Conservation (phyloP, 1,140 invertebrate species). For the Macrotrachela quadricornifera region DNA sequence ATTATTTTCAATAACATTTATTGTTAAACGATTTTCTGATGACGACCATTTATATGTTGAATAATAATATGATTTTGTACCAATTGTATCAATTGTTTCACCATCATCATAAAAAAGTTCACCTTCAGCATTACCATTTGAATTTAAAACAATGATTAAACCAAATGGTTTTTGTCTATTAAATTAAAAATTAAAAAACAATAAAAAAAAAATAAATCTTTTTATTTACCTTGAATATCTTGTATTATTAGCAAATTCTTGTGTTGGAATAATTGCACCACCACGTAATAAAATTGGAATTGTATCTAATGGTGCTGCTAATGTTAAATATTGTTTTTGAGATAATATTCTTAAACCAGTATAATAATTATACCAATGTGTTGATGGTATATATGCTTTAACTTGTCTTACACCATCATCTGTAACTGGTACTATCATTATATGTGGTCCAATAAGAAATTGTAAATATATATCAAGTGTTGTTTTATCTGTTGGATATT, state of each 20-base stretch:
- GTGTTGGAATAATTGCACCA: slow-evolving; percentile 27
- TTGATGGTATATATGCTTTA: slow-evolving; percentile 25
- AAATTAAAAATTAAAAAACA: no score
- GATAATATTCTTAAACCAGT: slow-evolving; percentile 11
- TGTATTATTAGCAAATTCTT: slow-evolving; percentile 24
- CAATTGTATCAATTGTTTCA: background rate
- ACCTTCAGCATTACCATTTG: background rate
- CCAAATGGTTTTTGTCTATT: background rate
- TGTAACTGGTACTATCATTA: slow-evolving; percentile 51
- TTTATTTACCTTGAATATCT: background rate
- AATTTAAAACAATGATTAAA: background rate
- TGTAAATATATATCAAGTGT: slow-evolving; percentile 50
- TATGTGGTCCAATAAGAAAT: slow-evolving; percentile 51
- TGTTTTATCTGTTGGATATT: slow-evolving; percentile 30
- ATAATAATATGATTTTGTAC: background rate
- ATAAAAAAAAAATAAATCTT: no score
- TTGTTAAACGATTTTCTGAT: background rate
- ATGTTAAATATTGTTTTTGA: slow-evolving; percentile 21
- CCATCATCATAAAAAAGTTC: slow-evolving; percentile 6
- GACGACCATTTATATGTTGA: no score
- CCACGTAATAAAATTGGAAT: slow-evolving; percentile 28
- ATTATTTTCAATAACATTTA: slow-evolving; percentile 1
- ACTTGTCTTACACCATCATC: slow-evolving; percentile 11
- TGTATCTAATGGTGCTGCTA: slow-evolving; percentile 13
- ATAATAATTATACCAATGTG: slow-evolving; percentile 30